phyloP scores from a whole-genome alignment of 2,113 vertebrate genomes.

The Chascanopsetta lugubris region DNA sequence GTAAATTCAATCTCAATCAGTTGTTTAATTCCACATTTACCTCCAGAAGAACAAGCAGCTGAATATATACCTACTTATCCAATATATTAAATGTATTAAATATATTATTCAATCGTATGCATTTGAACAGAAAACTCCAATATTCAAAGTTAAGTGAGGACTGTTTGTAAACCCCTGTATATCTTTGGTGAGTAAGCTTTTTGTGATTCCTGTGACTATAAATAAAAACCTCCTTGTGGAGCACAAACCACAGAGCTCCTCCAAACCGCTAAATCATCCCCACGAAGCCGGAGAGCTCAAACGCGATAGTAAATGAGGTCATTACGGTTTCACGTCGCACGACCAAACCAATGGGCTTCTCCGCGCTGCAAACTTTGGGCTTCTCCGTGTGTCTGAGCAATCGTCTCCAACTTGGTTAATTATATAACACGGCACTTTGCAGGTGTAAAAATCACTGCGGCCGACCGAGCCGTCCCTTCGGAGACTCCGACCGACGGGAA shows the following conservation, averaged over 20 bases:
- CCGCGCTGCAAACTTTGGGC: constrained; percentile 25
- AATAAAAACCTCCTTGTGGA: not conserved
- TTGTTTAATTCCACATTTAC: too few relatives aligned
- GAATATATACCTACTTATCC: too few relatives aligned
- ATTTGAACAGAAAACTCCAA: too few relatives aligned
- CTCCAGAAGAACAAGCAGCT: too few relatives aligned
- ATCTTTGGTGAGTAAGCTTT: not conserved
- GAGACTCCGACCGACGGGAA: constrained; percentile 62
- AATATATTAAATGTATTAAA: too few relatives aligned
- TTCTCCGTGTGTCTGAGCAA: constrained; percentile 22
- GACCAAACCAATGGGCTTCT: constrained; percentile 1
- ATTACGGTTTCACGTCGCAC: constrained; percentile 3
- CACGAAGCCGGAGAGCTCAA: not conserved
- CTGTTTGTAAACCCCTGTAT: too few relatives aligned
- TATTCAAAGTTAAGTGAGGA: too few relatives aligned
- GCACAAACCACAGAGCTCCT: not conserved
- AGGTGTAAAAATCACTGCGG: constrained; percentile 63
- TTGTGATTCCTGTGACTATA: too few relatives aligned
- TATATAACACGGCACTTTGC: constrained; percentile 62
- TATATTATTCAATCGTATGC: too few relatives aligned
- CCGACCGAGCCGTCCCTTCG: constrained; percentile 53
- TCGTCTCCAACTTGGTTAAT: constrained; percentile 66
- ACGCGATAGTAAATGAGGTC: constrained; percentile 17
- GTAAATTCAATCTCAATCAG: too few relatives aligned
- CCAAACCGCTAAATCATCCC: not conserved